Base-by-base conservation (phyloP, 2,888 invertebrate species). In the Globia sparganii region DNA sequence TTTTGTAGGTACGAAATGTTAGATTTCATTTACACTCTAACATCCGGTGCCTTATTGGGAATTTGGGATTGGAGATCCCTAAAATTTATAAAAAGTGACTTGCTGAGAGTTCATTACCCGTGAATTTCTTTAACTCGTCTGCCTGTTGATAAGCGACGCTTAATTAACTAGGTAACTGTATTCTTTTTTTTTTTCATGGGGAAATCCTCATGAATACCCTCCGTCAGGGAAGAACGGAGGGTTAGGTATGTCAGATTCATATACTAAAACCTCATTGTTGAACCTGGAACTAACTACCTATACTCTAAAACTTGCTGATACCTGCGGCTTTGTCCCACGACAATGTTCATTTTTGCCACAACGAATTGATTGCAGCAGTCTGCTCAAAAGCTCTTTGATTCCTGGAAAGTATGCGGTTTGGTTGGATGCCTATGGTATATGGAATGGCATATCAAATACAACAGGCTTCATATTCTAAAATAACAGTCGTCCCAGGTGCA, bases 81-180 rank as follows among this genome's bases (percentile, higher is more conserved):
- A 37, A 58, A 64, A 83, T 31, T 34, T 49, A 77, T 59, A 53
- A 28, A 4, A 72, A 25, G 40, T 49, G 46, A 15, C 4, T 43
- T 21, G 46, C 15, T 66, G n/a, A 11, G 15, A 80, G 83, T 83
- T 65, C 59, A 66, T 37, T 59, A 69, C 25, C 64, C 78, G 2
- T n/a, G 3, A 69, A 69, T 15, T 25, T 13, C 15, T 15, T 4
- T 21, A 40, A 34, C 9, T 43, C 4, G 18, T 21, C 6, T 40
- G 4, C 28, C 3, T 9, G 15, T 25, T 59, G 13, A 25, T 37
- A 21, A 56, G 34, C 15, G 4, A 34, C 21, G 6, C 31, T 25
- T 53, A 69, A 34, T 40, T n/a, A 61, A n/a, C 21, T 37, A n/a
- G n/a, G n/a, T n/a, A 56, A n/a, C 37, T 46, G n/a, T n/a, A 25